These are phyloP conservation scores for Synanceia verrucosa DNA, from an alignment of 2,797 vertebrate genomes.

Conservation along the genomic window DNA sequence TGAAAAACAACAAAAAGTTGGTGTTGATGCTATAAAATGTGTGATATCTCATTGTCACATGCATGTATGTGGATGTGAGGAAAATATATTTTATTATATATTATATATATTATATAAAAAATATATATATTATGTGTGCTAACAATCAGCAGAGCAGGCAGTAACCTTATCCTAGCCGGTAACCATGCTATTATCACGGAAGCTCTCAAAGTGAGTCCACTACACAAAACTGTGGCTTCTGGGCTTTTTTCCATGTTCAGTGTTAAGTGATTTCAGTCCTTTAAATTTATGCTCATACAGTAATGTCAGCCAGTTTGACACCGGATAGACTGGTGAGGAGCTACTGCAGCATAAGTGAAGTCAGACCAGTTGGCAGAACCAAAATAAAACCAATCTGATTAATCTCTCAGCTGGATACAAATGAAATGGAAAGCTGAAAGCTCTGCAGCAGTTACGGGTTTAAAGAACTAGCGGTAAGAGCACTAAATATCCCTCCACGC, in stretches of 20 bases:
- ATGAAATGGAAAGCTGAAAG: constrained; percentile 42
- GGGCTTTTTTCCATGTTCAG: constrained; percentile 37
- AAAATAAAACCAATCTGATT: constrained; percentile 29
- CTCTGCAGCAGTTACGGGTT: constrained; percentile 13
- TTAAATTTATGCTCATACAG: constrained; percentile 27
- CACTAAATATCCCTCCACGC: constrained; percentile 14
- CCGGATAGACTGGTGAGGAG: constrained; percentile 22
- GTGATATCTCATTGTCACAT: not conserved
- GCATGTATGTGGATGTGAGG: constrained; percentile 12
- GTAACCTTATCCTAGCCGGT: constrained; percentile 22
- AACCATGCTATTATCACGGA: constrained; percentile 51
- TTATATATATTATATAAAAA: too few relatives aligned
- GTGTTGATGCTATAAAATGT: not conserved
- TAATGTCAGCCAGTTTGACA: constrained; percentile 35
- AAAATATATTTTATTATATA: too few relatives aligned
- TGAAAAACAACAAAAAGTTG: not conserved
- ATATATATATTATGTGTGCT: constrained; percentile 1
- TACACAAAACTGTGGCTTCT: constrained; percentile 34
- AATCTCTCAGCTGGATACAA: constrained; percentile 35
- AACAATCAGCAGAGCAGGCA: constrained; percentile 21
- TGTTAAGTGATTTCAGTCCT: constrained; percentile 46
- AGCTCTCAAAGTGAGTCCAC: constrained; percentile 20
- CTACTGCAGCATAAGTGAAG: constrained; percentile 26
- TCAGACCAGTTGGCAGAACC: constrained; percentile 9
- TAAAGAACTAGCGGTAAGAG: constrained; percentile 34